Base-by-base conservation (phyloP, 2,888 invertebrate genomes). In the Drosophila anomalata region DNA sequence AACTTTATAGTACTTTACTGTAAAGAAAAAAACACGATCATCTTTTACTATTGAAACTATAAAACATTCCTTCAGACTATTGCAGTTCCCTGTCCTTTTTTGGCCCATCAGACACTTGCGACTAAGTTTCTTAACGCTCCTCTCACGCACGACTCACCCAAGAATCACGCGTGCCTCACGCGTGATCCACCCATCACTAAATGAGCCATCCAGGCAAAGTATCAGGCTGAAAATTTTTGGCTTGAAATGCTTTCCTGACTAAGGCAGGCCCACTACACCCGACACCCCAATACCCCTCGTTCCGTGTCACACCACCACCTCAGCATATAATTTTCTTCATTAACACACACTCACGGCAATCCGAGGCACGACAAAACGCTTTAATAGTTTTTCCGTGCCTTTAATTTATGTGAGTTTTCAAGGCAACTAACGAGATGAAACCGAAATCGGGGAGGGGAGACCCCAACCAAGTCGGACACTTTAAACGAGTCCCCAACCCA, bases 361-460 rank as follows among this genome's bases (percentile, higher is more conserved):
- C 53, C 24, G 48, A 60, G 58, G 50, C 60, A 76, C 78, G 78
- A 74, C 84, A 77, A 79, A 72, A 74, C 72, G 69, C 76, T 79
- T 79, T 81, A 84, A 84, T 82, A 82, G 81, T 82, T 82, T 81
- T 77, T 81, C 62, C 85, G 75, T 84, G 79, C 77, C 79, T 84
- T 81, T 84, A 82, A 82, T 84, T 82, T 82, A 82, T 84, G 85
- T 75, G 81, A 81, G 69, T 84, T 84, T 81, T 65, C 82, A 80
- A 67, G 65, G 56, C 55, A 65, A 50, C 63, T 50, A 65, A 51
- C 31, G 66, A 67, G 65, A 33, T 67, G 65, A 22, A n/a, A 20
- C 24, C 24, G 54, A 20, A 29, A 20, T 46, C 9, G 20, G 12
- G 22, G 8, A 22, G 33, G 22, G 22, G 57, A 6, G 54, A 6